Conservation (phyloP, 2,797 vertebrate species). For the Mus spretus region DNA sequence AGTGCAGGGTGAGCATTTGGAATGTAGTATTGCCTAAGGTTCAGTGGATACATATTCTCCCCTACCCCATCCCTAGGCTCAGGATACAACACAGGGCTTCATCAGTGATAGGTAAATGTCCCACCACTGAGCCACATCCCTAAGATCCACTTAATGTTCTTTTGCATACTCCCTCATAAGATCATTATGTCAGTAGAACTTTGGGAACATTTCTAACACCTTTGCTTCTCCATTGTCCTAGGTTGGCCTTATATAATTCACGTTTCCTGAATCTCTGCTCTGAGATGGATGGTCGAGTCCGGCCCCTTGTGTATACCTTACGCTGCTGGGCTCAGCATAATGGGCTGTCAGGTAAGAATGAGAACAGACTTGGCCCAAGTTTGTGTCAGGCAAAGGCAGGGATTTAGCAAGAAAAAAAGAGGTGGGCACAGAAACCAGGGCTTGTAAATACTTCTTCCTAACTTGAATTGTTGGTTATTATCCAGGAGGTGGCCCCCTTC, state of each 20-base stretch:
- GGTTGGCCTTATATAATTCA: constrained; percentile 95
- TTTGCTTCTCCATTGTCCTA: constrained; percentile 76
- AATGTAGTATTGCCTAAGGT: background rate
- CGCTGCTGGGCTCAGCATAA: constrained; percentile 96
- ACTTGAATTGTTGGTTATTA: background rate
- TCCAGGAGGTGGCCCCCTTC: constrained; percentile 93
- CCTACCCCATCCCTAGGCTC: no score
- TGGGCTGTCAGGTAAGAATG: constrained; percentile 92
- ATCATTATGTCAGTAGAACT: background rate
- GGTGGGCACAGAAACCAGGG: background rate
- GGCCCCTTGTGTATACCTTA: constrained; percentile 92
- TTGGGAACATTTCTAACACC: background rate
- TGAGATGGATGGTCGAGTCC: constrained; percentile 91
- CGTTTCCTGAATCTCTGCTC: constrained; percentile 94
- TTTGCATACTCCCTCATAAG: background rate
- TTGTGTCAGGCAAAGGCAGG: background rate
- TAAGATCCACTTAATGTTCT: background rate
- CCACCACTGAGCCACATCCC: background rate
- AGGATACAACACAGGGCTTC: background rate
- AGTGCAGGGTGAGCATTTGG: background rate
- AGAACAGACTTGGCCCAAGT: background rate
- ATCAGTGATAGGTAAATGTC: background rate
- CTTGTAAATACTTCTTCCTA: background rate
- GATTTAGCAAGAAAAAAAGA: background rate
- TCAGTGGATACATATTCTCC: background rate